Percentiles rank a stretch among this genome's conserved stretches.
Evolutionary conservation across 2,113 vertebrate species (phyloP).

Genomic region (Phycodurus eques): DNA sequence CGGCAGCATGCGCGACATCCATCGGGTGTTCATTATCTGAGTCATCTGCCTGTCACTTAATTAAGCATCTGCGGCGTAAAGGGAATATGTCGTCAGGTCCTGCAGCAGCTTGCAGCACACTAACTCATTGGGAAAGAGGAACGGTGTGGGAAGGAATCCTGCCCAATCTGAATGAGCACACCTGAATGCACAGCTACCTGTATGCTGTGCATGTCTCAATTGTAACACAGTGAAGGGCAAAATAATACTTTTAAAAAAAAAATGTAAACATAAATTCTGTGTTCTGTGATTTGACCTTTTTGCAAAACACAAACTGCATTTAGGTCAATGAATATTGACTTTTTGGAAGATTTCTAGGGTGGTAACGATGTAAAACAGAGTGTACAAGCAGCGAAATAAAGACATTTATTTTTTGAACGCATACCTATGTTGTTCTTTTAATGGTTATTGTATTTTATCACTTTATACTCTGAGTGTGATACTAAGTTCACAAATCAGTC

Average conservation of each 20-base stretch:
- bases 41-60: slow-evolving; percentile 51
- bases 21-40: slow-evolving; percentile 62
- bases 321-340: background rate
- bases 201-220: background rate
- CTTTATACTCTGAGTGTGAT: background rate
- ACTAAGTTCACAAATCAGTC: too few relatives aligned
- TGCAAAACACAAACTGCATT: background rate
- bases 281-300: background rate
- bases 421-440: too few relatives aligned
- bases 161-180: slow-evolving; percentile 2
- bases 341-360: background rate
- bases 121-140: background rate
- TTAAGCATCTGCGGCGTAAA: slow-evolving; percentile 33
- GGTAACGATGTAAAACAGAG: background rate
- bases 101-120: slow-evolving; percentile 11
- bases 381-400: background rate
- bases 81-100: slow-evolving; percentile 29
- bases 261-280: too few relatives aligned
- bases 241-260: too few relatives aligned
- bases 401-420: background rate
- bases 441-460: background rate
- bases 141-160: background rate
- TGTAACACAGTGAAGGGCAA: background rate
- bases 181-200: background rate
- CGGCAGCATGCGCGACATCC: slow-evolving; percentile 31